A percentile compares a stretch with the other conserved stretches of the same genome.
Conservation (phyloP, 1,140 invertebrate species). For the Hycleus cichorii region DNA sequence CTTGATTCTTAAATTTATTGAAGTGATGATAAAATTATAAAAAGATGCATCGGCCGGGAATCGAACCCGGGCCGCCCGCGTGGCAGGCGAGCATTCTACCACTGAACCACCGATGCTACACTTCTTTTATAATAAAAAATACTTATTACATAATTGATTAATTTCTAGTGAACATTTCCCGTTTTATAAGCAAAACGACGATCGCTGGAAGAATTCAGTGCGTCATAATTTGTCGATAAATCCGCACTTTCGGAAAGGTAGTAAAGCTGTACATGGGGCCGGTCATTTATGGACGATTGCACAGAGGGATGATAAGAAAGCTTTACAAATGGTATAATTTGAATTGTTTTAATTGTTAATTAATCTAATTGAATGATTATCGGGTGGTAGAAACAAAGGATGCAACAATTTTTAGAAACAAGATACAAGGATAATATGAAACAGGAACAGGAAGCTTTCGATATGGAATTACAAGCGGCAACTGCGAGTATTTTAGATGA, state of each 20-base stretch:
- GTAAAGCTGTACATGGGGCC: slow-evolving; percentile 72
- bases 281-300: slow-evolving; percentile 81
- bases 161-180: slow-evolving; percentile 70
- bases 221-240: slow-evolving; percentile 83
- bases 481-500: slow-evolving; percentile 38
- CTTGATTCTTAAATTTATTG: too few species aligned
- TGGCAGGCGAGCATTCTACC: slow-evolving; percentile 43
- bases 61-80: slow-evolving; percentile 42
- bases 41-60: slow-evolving; percentile 38
- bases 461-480: slow-evolving; percentile 38
- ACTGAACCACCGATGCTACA: slow-evolving; percentile 40
- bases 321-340: slow-evolving; percentile 38
- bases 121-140: too few species aligned
- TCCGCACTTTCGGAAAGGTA: slow-evolving; percentile 80
- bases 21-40: too few species aligned
- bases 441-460: slow-evolving; percentile 25
- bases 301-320: slow-evolving; percentile 48
- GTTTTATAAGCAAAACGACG: slow-evolving; percentile 78
- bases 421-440: slow-evolving; percentile 21
- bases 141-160: not conserved
- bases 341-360: not conserved
- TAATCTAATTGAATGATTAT: not conserved
- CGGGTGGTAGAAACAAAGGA: slow-evolving; percentile 26
- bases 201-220: slow-evolving; percentile 86
- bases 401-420: slow-evolving; percentile 35